These are phyloP conservation scores for Clarias magur DNA, from an alignment of 2,113 vertebrate species.

Conservation along the genomic window DNA sequence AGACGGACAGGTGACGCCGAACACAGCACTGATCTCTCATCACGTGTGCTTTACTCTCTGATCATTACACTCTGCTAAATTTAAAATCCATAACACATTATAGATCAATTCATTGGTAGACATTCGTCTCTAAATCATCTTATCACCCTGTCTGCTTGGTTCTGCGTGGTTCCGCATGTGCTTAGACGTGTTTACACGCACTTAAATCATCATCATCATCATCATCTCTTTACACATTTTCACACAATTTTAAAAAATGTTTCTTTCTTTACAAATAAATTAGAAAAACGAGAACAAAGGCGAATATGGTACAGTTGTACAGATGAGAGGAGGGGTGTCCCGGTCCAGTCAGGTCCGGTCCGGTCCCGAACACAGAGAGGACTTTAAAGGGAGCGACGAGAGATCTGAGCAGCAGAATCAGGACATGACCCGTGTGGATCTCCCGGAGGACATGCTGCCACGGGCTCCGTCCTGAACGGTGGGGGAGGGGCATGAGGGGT, in stretches of 20 bases:
- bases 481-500: constrained; percentile 4
- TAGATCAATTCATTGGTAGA: background rate
- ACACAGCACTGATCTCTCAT: background rate
- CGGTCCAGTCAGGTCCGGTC: background rate
- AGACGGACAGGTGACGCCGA: background rate
- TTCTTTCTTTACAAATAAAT: constrained; percentile 27
- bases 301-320: background rate
- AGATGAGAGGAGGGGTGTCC: background rate
- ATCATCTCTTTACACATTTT: constrained; percentile 22
- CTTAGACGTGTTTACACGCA: background rate
- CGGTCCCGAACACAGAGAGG: background rate
- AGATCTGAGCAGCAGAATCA: constrained; percentile 8
- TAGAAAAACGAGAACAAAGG: background rate
- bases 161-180: background rate
- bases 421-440: background rate
- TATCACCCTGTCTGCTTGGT: background rate
- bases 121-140: background rate
- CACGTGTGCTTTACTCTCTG: background rate
- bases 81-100: background rate
- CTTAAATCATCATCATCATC: constrained; percentile 10
- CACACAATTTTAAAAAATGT: background rate
- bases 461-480: background rate
- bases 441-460: background rate
- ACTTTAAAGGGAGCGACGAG: background rate
- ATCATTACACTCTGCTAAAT: background rate